Evolutionary conservation across 2,888 invertebrate genomes (phyloP), one percentile per base, ranked within the genome.

Genomic region (Brenthis ino): DNA sequence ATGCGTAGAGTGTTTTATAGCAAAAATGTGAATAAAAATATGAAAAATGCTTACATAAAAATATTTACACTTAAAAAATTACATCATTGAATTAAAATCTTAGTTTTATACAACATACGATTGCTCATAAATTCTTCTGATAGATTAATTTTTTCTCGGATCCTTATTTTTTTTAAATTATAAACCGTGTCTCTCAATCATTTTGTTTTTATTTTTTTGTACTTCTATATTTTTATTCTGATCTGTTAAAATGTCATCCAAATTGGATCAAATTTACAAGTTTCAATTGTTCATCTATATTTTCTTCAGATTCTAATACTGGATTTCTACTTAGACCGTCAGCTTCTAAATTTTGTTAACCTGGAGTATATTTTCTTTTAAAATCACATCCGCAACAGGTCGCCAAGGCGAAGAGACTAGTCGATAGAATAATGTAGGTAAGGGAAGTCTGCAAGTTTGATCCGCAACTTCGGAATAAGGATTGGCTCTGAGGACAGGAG

Each of bases 401-500:
- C 94, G 95, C 95, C 95, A 94, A 95, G 95, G 94, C 94, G 90
- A 94, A 92, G 90, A 94, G 94, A 94, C 94, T 94, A 93, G 94
- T 94, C 93, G 92, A 55, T 55, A 82, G 81, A 94, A 90, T 93
- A 94, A 95, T 94, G 94, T 94, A 94, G 94, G 93, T 94, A 94
- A 94, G 94, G 93, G 94, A 94, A 94, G 94, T 94, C 94, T 94
- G 94, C 94, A 95, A 95, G 94, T 91, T 94, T 88, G 94, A 95
- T 93, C 93, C 91, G 93, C 93, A 93, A 93, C 54, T 93, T 95
- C 94, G 94, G 95, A 93, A 95, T 89, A 95, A 95, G 94, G 94
- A 95, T 95, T 95, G 95, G 95, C 95, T 95, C 94, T 95, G 94
- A 95, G 94, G 55, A 94, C 93, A 93, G 91, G 94, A 95, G 89